These are phyloP conservation scores for Porites cylindrica DNA, from an alignment of 92 coral and sea anemone genomes.

Conservation along the genomic window DNA sequence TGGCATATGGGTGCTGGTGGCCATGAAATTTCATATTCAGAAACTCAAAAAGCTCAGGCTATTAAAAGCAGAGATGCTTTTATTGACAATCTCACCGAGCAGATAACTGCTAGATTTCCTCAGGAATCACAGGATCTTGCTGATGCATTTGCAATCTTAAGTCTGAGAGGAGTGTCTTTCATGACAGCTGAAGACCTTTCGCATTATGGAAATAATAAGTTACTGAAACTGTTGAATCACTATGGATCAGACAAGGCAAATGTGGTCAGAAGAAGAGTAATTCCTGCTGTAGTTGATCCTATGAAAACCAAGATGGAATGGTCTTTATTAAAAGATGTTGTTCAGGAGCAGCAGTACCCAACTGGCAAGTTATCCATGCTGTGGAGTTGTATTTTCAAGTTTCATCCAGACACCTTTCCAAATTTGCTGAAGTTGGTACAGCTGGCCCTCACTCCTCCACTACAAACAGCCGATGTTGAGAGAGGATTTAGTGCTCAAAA, in stretches of 20 bases:
- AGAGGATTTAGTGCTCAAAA: slow-evolving; percentile 19
- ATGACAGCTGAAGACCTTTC: slow-evolving; percentile 40
- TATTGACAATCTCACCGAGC: slow-evolving; percentile 18
- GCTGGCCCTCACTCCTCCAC: slow-evolving; percentile 20
- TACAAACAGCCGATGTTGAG: slow-evolving; percentile 23
- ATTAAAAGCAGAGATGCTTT: slow-evolving; percentile 35
- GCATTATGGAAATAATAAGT: slow-evolving; percentile 29
- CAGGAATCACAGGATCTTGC: slow-evolving; percentile 13
- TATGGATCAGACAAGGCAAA: slow-evolving; percentile 13
- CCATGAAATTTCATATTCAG: slow-evolving; percentile 15
- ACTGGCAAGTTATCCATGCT: slow-evolving; percentile 3
- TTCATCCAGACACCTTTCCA: not conserved
- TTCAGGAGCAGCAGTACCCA: not conserved
- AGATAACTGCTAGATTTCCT: slow-evolving; percentile 39
- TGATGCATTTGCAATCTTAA: slow-evolving; percentile 37
- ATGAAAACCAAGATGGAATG: slow-evolving; percentile 5
- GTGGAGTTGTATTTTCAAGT: not conserved
- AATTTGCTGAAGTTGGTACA: slow-evolving; percentile 3
- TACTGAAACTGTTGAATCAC: slow-evolving; percentile 27
- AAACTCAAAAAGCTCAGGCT: slow-evolving; percentile 34
- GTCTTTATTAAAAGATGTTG: not conserved
- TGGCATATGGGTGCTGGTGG: slow-evolving; percentile 15
- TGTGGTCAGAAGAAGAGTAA: slow-evolving; percentile 14
- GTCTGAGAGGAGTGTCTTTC: slow-evolving; percentile 6
- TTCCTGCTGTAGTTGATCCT: slow-evolving; percentile 43